These are phyloP conservation scores for Erithacus rubecula DNA, from an alignment of 2,797 vertebrate species.

Conservation along the genomic window DNA sequence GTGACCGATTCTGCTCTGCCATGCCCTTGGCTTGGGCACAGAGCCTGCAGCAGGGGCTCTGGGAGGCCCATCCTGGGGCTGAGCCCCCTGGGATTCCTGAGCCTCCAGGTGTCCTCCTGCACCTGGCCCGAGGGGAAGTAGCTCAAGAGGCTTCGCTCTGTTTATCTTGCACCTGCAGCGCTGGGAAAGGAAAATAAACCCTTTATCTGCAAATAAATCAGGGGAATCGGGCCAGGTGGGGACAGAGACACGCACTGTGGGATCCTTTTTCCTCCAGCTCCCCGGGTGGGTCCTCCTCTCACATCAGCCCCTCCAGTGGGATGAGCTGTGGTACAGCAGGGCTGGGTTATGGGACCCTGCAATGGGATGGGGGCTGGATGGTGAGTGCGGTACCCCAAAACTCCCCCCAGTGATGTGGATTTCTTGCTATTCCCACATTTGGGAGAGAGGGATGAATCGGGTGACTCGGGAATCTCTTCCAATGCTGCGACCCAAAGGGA, in stretches of 20 bases:
- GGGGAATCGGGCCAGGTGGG: not conserved
- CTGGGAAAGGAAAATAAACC: constrained; percentile 54
- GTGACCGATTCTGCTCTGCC: accelerated
- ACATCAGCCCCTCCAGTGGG: accelerated
- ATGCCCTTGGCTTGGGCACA: not conserved
- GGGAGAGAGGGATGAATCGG: not conserved
- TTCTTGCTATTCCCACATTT: not conserved
- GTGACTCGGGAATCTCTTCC: not conserved
- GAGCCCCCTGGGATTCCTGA: not conserved
- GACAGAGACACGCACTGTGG: not conserved
- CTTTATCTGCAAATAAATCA: not conserved
- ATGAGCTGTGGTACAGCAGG: accelerated
- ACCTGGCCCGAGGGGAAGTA: not conserved
- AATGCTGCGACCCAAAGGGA: not conserved
- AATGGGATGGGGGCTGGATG: not conserved
- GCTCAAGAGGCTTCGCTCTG: not conserved
- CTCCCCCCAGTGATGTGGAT: not conserved
- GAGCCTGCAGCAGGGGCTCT: not conserved
- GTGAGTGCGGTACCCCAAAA: accelerated
- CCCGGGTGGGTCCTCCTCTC: accelerated
- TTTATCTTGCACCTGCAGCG: not conserved
- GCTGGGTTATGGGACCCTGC: accelerated
- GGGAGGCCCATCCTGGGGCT: not conserved
- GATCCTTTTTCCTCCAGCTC: not conserved
- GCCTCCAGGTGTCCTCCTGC: accelerated